Base-by-base conservation (phyloP, 2,888 invertebrate species). In the Stenchaetothrips biformis region DNA sequence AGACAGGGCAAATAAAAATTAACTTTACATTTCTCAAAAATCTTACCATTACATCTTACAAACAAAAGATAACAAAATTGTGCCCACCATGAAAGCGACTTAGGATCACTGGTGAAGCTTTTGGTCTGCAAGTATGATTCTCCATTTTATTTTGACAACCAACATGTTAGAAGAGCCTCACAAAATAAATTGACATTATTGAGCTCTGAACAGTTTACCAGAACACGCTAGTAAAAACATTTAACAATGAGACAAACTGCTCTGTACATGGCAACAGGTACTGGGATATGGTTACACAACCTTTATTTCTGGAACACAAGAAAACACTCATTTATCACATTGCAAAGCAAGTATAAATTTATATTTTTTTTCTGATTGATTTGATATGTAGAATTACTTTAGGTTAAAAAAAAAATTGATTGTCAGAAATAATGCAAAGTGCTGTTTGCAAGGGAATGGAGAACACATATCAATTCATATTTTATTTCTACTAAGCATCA, bases 181-280 rank as follows among this genome's bases (percentile, higher is more conserved):
- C 25, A 74, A 74, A 21, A 74, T 25, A 25, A 74, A 74, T 74
- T 74, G 67, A 21, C 67, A 74, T 74, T 74, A 25, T 74, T 74
- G 67, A 74, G 67, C 67, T 74, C 25, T 74, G 25, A 37, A 37
- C 37, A 37, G 37, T 37, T 37, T 37, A 37, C 37, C 37, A 37
- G 37, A 37, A 37, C 2, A 37, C 37, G 2, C 37, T 4, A 37
- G 37, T 37, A 37, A 37, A 37, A 1, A 37, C 37, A 37, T 37
- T 37, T 37, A 37, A 37, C 37, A 37, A 4, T 37, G 37, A 37
- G 37, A 37, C 37, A 4, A 37, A 37, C 37, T 37, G 37, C 37
- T 37, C 37, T 37, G 2, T 2, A 37, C 1, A 37, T 37, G 37
- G 1, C 37, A 37, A 37, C 37, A 37, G 37, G 37, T 37, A 37